phyloP scores from a whole-genome alignment of 2,888 invertebrate genomes.

The Ectobius pallidus region DNA sequence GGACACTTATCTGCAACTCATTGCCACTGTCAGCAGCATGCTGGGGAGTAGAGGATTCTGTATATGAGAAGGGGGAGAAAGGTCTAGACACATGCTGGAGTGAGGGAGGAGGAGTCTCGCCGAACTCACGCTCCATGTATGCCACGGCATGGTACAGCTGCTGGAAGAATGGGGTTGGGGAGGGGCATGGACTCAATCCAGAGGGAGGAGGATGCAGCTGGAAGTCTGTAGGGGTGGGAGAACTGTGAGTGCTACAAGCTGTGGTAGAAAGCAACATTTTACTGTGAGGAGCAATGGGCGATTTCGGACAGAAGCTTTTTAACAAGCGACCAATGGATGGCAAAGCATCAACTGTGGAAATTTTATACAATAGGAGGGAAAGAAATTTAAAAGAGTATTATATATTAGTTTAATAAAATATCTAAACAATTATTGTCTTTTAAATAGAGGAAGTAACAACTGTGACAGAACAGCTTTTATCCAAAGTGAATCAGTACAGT shows the following conservation, averaged over 20 bases:
- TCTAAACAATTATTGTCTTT: not conserved
- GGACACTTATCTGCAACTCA: constrained; percentile 30
- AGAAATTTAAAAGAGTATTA: constrained; percentile 15
- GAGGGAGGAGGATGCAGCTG: constrained; percentile 37
- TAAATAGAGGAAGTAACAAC: no score
- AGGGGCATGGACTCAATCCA: constrained; percentile 50
- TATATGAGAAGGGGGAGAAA: not conserved
- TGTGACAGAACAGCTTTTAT: no score
- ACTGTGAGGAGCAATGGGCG: constrained; percentile 32
- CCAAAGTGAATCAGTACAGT: no score
- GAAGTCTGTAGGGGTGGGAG: constrained; percentile 11
- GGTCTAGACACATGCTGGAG: not conserved
- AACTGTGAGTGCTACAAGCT: constrained; percentile 24
- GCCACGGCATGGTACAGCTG: constrained; percentile 57
- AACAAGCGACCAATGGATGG: constrained; percentile 32
- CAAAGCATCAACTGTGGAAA: constrained; percentile 33
- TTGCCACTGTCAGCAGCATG: constrained; percentile 42
- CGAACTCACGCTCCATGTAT: constrained; percentile 50
- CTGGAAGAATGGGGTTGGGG: constrained; percentile 60
- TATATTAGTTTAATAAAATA: not conserved
- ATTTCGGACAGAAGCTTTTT: constrained; percentile 33
- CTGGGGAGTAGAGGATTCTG: not conserved
- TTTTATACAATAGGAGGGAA: not conserved
- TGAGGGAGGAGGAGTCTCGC: not conserved
- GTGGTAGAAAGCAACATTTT: constrained; percentile 23